phyloP scores from a whole-genome alignment of 2,113 vertebrate species.

The Periophthalmodon schlosseri region DNA sequence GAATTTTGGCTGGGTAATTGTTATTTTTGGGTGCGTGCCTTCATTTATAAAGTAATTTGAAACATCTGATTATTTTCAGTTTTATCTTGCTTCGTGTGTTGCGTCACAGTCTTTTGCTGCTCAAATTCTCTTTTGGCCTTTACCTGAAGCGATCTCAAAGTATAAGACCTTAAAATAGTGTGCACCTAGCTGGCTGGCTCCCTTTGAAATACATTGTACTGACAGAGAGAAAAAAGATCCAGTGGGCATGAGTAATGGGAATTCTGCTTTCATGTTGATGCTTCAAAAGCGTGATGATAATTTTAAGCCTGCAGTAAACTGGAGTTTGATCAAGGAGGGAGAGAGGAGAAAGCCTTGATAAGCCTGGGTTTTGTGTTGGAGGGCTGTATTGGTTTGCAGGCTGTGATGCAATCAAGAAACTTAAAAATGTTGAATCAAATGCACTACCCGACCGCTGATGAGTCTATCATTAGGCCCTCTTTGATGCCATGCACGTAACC shows the following conservation, averaged over 20 bases:
- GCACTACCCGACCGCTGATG: constrained; percentile 17
- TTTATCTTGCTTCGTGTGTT: constrained; percentile 5
- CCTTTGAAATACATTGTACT: constrained; percentile 47
- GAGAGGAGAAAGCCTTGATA: not conserved
- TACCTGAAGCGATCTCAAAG: constrained; percentile 32
- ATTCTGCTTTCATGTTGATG: constrained; percentile 47
- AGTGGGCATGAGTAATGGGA: constrained; percentile 26
- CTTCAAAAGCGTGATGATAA: constrained; percentile 50
- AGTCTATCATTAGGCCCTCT: constrained; percentile 47
- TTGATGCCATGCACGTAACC: constrained; percentile 36
- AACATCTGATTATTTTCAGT: constrained; percentile 46
- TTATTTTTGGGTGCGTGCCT: constrained; percentile 40
- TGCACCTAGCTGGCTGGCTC: constrained; percentile 17
- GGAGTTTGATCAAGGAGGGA: constrained; percentile 32
- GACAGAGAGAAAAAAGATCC: constrained; percentile 28
- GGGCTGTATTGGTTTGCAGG: constrained; percentile 16
- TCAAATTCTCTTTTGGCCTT: constrained; percentile 21
- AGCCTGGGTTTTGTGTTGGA: constrained; percentile 18
- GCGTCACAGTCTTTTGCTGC: constrained; percentile 17
- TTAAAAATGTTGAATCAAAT: constrained; percentile 43
- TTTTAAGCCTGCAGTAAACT: constrained; percentile 36
- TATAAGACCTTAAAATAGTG: constrained; percentile 29
- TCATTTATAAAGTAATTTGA: constrained; percentile 38
- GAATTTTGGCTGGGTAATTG: constrained; percentile 28
- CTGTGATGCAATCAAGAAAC: constrained; percentile 28